Percentiles rank a stretch among this genome's conserved stretches.
These are phyloP conservation scores for Anarhynchus alexandrinus DNA, from an alignment of 2,113 vertebrate species.

Conservation along the genomic window DNA sequence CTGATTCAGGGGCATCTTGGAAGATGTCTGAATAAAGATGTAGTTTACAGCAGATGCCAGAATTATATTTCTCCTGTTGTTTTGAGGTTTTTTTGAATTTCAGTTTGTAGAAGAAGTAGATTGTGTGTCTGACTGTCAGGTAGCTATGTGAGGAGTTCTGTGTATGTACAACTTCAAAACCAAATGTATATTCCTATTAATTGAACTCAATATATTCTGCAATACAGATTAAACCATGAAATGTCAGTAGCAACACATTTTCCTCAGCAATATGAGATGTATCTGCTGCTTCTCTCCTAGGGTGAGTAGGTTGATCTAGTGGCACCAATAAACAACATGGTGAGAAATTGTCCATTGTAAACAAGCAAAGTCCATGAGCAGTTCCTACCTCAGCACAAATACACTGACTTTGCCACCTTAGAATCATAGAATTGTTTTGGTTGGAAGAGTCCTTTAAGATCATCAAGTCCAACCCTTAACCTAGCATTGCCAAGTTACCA, in stretches of 20 bases:
- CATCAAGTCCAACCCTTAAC: background rate
- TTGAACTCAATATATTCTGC: background rate
- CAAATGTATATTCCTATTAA: background rate
- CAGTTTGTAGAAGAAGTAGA: background rate
- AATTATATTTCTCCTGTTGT: background rate
- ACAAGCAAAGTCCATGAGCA: background rate
- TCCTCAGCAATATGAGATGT: background rate
- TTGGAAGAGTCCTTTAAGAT: background rate
- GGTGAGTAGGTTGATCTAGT: background rate
- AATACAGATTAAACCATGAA: background rate
- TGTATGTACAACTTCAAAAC: background rate
- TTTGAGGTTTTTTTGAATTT: background rate
- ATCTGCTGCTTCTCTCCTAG: background rate
- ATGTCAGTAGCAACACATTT: background rate
- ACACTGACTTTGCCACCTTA: background rate
- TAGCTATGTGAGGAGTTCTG: background rate
- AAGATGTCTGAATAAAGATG: background rate
- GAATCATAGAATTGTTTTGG: background rate
- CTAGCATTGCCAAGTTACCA: background rate
- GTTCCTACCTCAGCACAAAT: background rate
- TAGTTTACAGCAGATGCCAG: background rate
- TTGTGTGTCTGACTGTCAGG: background rate
- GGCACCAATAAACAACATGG: background rate
- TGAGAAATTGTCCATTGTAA: background rate
- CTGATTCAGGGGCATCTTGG: background rate